Conservation (phyloP, 2,888 invertebrate genomes). For the Megalurothrips usitatus region DNA sequence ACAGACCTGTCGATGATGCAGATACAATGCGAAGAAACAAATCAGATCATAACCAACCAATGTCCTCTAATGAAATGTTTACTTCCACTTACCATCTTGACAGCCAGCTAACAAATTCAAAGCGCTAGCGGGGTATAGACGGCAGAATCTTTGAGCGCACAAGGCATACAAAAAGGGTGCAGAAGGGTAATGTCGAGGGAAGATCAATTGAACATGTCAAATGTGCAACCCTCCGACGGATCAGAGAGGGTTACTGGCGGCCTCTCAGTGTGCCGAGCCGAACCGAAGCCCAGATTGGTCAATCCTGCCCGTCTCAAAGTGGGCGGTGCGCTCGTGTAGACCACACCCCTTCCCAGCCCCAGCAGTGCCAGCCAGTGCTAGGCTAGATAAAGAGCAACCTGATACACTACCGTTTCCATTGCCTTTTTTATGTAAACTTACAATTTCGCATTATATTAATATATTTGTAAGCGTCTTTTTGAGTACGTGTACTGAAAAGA, state of each 20-base stretch:
- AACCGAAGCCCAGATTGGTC: not conserved
- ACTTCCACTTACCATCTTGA: not conserved
- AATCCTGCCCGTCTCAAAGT: no score
- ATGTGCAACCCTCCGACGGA: not conserved
- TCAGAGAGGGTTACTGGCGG: not conserved
- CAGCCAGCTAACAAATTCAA: not conserved
- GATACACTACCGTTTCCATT: no score
- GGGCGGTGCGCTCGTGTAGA: no score
- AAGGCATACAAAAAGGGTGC: not conserved
- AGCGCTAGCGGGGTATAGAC: not conserved
- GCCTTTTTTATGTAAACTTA: no score
- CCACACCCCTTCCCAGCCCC: no score
- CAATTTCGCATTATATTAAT: no score
- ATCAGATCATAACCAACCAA: not conserved
- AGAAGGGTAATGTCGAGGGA: not conserved
- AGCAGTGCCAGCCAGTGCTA: no score
- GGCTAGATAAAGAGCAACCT: no score
- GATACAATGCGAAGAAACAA: not conserved
- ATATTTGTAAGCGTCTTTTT: no score
- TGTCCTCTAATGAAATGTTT: not conserved
- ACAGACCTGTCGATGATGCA: not conserved
- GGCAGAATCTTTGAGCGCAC: not conserved
- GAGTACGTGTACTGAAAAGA: no score
- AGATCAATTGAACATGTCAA: not conserved
- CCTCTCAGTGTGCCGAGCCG: not conserved